Evolutionary conservation across 1,140 invertebrate species (phyloP), one percentile per base, ranked within the genome.

Genomic region (Lasioglossum baleicum): DNA sequence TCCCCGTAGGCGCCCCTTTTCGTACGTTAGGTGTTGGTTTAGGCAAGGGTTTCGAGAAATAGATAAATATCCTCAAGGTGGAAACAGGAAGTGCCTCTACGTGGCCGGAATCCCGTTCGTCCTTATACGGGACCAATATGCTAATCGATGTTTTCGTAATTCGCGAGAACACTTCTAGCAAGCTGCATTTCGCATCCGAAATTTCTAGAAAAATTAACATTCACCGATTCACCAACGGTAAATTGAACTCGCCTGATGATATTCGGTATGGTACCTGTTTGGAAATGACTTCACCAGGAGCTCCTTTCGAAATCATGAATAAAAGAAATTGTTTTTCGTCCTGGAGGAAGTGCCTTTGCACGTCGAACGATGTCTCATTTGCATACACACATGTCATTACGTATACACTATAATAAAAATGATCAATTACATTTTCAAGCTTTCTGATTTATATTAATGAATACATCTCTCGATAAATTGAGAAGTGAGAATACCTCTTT

Each of bases 1-100:
- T 85, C 84, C 64, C 84, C 72, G 80, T 78, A 86, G 86, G 88
- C 81, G 85, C 82, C 87, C 85, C 75, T 85, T 90, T 89, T 88
- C 83, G 67, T 84, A 69, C 82, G 79, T 77, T 76, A 88, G 85
- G 78, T 87, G 85, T 88, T 90, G 83, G 70, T 87, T 89, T 88
- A 87, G 88, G 86, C 84, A 91, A 90, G 87, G 89, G 84, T 89
- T 88, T 85, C 69, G 68, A 82, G 82, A 88, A 88, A 86, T 84
- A 87, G 86, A 90, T 90, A 90, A 90, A 90, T 88, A 90, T 88
- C 81, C 83, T 79, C 68, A 56, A 44, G 80, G 51, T 63, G 78
- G 83, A 84, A 88, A 85, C 87, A 89, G 90, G 88, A 90, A 89
- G 89, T 86, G 69, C 63, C 64, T 74, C 75, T 88, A 90, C 88